Percentiles rank a stretch among this genome's conserved stretches.
Conservation (phyloP, 2,113 vertebrate genomes). For the Grallaria varia region DNA sequence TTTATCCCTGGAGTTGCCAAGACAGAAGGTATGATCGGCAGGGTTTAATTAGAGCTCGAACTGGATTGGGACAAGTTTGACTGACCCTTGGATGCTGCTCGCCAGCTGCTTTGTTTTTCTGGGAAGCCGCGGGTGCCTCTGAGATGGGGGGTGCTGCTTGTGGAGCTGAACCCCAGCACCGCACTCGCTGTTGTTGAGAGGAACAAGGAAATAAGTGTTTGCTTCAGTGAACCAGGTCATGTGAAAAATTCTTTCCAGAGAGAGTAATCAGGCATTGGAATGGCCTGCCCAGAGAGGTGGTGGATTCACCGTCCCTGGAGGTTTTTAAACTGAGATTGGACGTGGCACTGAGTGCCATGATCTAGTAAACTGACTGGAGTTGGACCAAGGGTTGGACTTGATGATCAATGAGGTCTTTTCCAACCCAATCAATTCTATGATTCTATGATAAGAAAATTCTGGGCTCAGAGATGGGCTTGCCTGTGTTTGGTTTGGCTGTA, state of each 20-base stretch:
- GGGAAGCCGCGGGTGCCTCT: not conserved
- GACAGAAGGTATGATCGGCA: not conserved
- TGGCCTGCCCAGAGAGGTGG: no score
- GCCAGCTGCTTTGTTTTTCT: not conserved
- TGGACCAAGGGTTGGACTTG: no score
- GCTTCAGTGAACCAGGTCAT: not conserved
- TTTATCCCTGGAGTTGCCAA: not conserved
- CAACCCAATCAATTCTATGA: no score
- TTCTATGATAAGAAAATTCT: no score
- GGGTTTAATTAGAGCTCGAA: not conserved
- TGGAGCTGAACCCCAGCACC: not conserved
- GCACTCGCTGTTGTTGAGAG: not conserved
- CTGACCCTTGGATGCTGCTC: not conserved
- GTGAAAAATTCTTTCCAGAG: no score
- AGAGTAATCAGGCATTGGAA: no score
- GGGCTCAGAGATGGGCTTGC: not conserved
- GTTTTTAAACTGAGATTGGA: no score
- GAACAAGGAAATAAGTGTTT: not conserved
- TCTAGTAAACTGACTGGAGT: no score
- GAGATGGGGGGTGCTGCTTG: not conserved
- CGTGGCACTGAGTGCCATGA: no score
- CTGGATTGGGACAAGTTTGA: not conserved
- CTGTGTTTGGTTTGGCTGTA: not conserved
- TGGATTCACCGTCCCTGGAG: no score
- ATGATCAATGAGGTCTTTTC: no score